Base-by-base conservation (phyloP, 1,140 invertebrate genomes). In the Penaeus vannamei region DNA sequence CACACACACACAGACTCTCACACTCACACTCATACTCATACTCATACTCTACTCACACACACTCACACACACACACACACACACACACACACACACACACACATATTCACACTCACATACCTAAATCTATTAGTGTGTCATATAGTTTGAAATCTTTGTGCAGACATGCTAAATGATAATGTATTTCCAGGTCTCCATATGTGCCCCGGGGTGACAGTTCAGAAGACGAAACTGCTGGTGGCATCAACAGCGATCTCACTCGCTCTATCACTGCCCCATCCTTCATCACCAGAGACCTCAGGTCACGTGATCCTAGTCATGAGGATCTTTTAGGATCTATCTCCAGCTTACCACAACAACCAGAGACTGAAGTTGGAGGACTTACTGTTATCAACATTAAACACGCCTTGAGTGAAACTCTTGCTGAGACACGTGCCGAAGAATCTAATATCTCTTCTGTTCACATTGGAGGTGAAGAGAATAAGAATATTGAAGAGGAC, bases 161-260 rank as follows among this genome's bases (percentile, higher is more conserved):
- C 53, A 53, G 17, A 64, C 12, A 72, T 14, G 19, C n/a, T 72
- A 72, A 60, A 42, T 17, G 29, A 89, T 3, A 62, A 61, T 77
- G n/a, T 81, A 69, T 60, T 92, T 91, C 23, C 90, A 92, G 92
- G 64, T 92, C 92, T 76, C 92, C 92, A 19, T 92, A 92, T 84
- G 91, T 92, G 86, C 87, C 87, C 19, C 86, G 85, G 42, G 85
- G 91, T 82, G 92, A 91, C 59, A 90, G 89, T 36, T 90, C 89
- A 10, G 89, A 90, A 42, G 89, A 90, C 66, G 89, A 90, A 32
- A 69, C 22, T 36, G 66, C 29, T n/a, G 72, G 62, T 59, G 82
- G 76, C 42, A 36, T 87, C 19, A 59, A 72, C 7, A 64, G 46
- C 60, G 82, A 87, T 60, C 80, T 90, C 17, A 89, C 85, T 32